These are phyloP conservation scores for Ophraella communa DNA, from an alignment of 2,888 invertebrate genomes.

Conservation along the genomic window DNA sequence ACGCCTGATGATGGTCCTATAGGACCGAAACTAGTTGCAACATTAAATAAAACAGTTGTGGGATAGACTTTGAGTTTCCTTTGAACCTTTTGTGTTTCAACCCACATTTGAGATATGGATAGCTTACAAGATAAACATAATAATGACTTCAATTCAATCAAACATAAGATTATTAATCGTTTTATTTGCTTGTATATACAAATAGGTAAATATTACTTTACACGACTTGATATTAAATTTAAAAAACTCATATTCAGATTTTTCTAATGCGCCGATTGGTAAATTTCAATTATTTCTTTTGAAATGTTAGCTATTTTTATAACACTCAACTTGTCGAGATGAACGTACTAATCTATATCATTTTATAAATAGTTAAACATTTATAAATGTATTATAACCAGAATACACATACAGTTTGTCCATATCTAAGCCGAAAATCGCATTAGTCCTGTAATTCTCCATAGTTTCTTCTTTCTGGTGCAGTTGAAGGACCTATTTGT, in stretches of 20 bases:
- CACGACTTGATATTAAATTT: slow-evolving; percentile 24
- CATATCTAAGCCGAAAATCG: not conserved
- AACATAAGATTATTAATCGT: slow-evolving; percentile 30
- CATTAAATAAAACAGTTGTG: no score
- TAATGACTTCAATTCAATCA: slow-evolving; percentile 25
- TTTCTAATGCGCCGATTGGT: slow-evolving; percentile 21
- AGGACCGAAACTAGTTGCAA: no score
- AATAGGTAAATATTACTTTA: slow-evolving; percentile 11
- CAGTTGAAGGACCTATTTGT: no score
- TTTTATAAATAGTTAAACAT: slow-evolving; percentile 15
- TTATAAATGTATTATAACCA: not conserved
- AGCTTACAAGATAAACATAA: no score
- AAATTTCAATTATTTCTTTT: slow-evolving; percentile 31
- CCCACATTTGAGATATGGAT: no score
- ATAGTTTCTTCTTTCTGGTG: no score
- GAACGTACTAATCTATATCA: slow-evolving; percentile 21
- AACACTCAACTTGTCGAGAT: slow-evolving; percentile 30
- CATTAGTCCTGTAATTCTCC: no score
- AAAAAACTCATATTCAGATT: slow-evolving; percentile 32
- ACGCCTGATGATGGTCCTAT: no score
- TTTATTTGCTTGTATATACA: slow-evolving; percentile 24
- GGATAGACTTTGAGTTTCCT: no score
- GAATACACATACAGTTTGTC: not conserved
- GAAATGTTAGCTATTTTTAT: slow-evolving; percentile 34
- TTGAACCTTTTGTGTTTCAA: no score